Evolutionary conservation across 92 coral and sea anemone species (phyloP), one percentile per base, ranked within the genome.

Genomic region (Palythoa grandis): DNA sequence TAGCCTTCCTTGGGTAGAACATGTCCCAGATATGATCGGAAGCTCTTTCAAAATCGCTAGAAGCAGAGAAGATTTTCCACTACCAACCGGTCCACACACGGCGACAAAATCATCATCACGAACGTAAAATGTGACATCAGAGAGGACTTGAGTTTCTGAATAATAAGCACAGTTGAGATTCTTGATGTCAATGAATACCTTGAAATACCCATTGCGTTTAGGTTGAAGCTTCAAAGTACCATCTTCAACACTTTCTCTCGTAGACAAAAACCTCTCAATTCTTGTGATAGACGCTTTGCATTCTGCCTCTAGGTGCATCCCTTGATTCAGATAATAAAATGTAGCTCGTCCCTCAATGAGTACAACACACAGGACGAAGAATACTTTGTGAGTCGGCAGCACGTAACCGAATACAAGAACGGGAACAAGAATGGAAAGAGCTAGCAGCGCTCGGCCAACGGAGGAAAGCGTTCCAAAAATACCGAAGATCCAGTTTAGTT

Each of bases 1-100:
- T 29, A 29, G 0, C 35, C 35, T 29, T 29, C 35, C 35, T 29
- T 29, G 35, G 35, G 35, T 29, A 29, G 35, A 29, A 29, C 35
- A 29, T 29, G 35, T 29, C 35, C 35, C 35, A 29, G 35, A 29
- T 29, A 29, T 29, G 35, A 29, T 29, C 35, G 35, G 35, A 29
- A 29, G 35, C 1, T 29, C 35, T 29, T 29, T 29, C 35, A 29
- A 29, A 29, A 29, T 29, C 35, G 35, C 35, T 29, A 29, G 35
- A 29, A 29, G 35, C 77, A 72, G 40, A 3, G 77, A 72, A 72
- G 77, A 72, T 35, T 72, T 72, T 54, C 77, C 77, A 17, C 77
- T 6, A 17, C 77, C 77, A 72, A 72, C 77, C 6, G 52, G 20
- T 72, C 77, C 52, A 72, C 54, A 72, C 54, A 67, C 72, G 23